A percentile compares a stretch with the other conserved stretches of the same genome.
Evolutionary conservation across 2,113 vertebrate genomes (phyloP).

Genomic region (Oceanodroma tethys): DNA sequence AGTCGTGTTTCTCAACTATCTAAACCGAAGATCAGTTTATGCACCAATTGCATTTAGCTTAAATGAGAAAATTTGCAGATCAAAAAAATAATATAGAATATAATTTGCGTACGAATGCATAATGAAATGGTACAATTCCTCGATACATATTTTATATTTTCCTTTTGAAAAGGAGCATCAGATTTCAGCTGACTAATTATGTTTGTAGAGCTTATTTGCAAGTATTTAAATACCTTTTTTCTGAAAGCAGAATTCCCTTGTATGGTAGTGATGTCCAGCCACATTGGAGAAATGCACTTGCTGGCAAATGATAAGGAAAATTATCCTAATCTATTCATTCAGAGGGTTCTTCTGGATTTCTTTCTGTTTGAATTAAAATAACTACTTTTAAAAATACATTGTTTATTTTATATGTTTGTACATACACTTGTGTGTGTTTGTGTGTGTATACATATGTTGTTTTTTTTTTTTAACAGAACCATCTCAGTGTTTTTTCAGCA

Average conservation of each 20-base stretch:
- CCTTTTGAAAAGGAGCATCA: neutral
- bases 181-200: neutral
- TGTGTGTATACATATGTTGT: neutral
- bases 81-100: neutral
- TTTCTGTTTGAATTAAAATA: neutral
- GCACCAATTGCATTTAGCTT: neutral
- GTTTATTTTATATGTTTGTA: neutral
- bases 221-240: neutral
- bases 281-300: neutral
- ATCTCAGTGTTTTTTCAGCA: slow-evolving; percentile 81
- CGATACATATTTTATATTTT: neutral
- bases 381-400: neutral
- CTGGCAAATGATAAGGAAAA: neutral
- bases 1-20: neutral
- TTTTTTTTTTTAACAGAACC: slow-evolving; percentile 73
- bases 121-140: neutral
- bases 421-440: neutral
- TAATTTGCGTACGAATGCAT: neutral
- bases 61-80: neutral
- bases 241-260: neutral
- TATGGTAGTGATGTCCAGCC: neutral
- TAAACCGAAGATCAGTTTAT: neutral
- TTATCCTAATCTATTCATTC: neutral
- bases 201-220: neutral
- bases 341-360: neutral